phyloP scores from a whole-genome alignment of 2,797 vertebrate genomes.

The Tolypeutes matacus region DNA sequence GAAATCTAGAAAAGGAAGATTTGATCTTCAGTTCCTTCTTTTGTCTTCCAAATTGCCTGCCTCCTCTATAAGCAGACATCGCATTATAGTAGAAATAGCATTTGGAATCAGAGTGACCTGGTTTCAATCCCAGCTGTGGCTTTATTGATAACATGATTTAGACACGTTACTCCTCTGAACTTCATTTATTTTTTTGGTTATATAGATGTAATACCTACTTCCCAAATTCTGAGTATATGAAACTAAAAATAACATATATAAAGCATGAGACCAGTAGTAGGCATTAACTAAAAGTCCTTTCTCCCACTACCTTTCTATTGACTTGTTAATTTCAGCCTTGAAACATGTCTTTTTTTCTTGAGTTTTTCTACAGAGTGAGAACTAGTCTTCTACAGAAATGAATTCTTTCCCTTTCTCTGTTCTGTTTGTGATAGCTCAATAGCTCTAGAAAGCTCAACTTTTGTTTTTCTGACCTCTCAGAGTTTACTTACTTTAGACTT shows the following conservation, averaged over 20 bases:
- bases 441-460: background rate
- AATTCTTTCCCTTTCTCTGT: background rate
- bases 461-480: background rate
- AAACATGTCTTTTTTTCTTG: background rate
- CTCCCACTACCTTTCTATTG: background rate
- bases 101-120: background rate
- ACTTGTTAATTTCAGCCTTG: background rate
- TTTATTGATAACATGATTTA: background rate
- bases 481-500: constrained; percentile 25
- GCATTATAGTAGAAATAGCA: background rate
- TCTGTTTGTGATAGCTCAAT: background rate
- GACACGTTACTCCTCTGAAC: background rate
- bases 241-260: background rate
- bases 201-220: constrained; percentile 4
- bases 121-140: background rate
- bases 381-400: background rate
- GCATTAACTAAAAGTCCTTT: background rate
- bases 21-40: background rate
- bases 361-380: constrained; percentile 39
- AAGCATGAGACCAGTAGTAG: background rate
- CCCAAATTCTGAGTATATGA: background rate
- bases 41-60: background rate
- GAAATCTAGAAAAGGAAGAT: background rate
- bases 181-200: background rate
- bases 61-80: background rate